Conservation (phyloP, 1,140 invertebrate species). For the Hetaerina americana region DNA sequence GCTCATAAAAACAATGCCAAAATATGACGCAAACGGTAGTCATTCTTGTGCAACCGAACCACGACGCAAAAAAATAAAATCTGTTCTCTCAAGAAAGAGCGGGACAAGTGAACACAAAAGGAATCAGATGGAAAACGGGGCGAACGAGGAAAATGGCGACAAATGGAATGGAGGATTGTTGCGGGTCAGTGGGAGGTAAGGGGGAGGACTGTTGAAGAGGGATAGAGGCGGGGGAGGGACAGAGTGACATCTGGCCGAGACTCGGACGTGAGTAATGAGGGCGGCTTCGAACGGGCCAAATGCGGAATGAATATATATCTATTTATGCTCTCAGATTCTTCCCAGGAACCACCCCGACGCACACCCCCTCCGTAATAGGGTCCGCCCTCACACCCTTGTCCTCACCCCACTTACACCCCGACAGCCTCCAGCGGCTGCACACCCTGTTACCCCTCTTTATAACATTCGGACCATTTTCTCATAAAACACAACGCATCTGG, state of each 20-base stretch:
- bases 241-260: not conserved
- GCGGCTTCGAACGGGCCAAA: not conserved
- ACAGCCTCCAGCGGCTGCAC: too few relatives aligned
- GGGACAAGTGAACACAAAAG: not conserved
- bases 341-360: not conserved
- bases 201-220: not conserved
- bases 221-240: not conserved
- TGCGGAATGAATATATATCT: not conserved
- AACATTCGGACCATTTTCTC: not conserved
- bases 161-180: not conserved
- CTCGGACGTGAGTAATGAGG: not conserved
- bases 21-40: too few relatives aligned
- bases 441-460: not conserved
- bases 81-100: too few relatives aligned
- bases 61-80: too few relatives aligned
- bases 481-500: not conserved
- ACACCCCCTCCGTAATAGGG: not conserved
- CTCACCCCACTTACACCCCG: too few relatives aligned
- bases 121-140: not conserved
- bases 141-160: not conserved
- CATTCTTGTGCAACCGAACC: too few relatives aligned
- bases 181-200: not conserved
- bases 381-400: too few relatives aligned
- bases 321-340: not conserved
- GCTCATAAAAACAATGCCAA: too few relatives aligned